Evolutionary conservation across 2,797 vertebrate genomes (phyloP), one percentile per base, ranked within the genome.

Genomic region (Hephaestus fuliginosus): DNA sequence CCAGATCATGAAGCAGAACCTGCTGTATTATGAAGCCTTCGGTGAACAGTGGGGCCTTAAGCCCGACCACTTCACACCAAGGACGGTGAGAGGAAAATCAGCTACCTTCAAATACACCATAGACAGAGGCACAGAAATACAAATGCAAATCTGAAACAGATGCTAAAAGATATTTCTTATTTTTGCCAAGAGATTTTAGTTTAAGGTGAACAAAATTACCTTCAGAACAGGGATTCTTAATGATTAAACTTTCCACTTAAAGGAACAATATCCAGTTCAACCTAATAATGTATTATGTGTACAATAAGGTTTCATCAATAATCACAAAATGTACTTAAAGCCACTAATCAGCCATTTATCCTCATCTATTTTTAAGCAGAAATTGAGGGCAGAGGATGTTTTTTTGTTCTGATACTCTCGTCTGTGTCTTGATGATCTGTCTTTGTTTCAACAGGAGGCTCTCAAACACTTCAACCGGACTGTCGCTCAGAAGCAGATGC

Each of bases 1-100:
- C 43, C 93, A 90, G 0, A 93, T 97, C 55, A 98, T 98, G 97
- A 96, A 96, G 89, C 96, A 97, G 90, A 98, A 98, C 86, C 90
- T 98, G 90, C 92, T 94, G 53, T 97, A 97, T 44, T 98, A 98
- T 83, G 94, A 94, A 74, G 96, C 97, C 91, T 96, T 96, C 89
- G 92, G 95, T 0, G 92, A 97, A 74, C 95, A 97, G 90, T 97
- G 97, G 97, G 96, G 92, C 17, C 94, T 98, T 55, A 92, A 89
- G 46, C 91, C 96, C 0, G 91, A 91, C 5, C 96, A 97, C 85
- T 97, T 97, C 7, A 88, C 93, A 77, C 95, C 97, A 0, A 94
- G 97, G 72, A 92, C 68, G 92, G 97, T 98, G 81, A 94, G 93
- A 70, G 30, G 2, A 80, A 51, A 39, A 30, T 49, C 18, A n/a